Conservation (phyloP, 2,113 vertebrate species). For the Xiphophorus couchianus region DNA sequence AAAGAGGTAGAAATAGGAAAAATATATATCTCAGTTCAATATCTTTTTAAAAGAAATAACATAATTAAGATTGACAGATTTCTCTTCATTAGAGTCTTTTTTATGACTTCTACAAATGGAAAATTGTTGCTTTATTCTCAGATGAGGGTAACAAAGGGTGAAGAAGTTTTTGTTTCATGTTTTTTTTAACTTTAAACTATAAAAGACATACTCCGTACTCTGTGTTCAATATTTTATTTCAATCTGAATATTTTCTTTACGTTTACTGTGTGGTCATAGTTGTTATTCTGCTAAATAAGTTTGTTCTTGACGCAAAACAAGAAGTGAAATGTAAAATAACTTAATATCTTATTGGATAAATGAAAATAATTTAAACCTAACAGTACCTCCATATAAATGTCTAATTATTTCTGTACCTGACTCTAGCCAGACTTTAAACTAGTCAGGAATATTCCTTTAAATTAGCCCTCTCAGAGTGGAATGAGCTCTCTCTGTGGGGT, state of each 20-base stretch:
- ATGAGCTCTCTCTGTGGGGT: conserved; percentile 57
- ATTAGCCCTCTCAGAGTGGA: conserved; percentile 78
- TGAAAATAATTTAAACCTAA: too few relatives aligned
- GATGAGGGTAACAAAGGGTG: conserved; percentile 3
- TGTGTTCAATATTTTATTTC: conserved; percentile 53
- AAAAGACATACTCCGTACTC: conserved; percentile 19
- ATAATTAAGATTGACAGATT: conserved; percentile 69
- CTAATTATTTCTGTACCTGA: background rate
- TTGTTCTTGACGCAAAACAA: conserved; percentile 61
- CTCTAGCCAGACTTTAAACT: background rate
- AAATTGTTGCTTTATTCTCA: conserved; percentile 19
- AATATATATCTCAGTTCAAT: conserved; percentile 52
- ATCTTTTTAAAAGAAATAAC: conserved; percentile 41
- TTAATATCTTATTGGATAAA: conserved; percentile 49
- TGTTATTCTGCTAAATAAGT: conserved; percentile 48
- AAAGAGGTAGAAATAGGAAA: conserved; percentile 79
- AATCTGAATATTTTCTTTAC: conserved; percentile 53
- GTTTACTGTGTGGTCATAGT: conserved; percentile 46
- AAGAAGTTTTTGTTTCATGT: conserved; percentile 49
- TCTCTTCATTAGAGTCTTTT: conserved; percentile 14
- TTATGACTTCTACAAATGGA: conserved; percentile 20
- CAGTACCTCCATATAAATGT: background rate
- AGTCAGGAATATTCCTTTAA: conserved; percentile 78
- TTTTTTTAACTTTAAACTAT: conserved; percentile 40
- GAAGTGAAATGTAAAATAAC: conserved; percentile 63